phyloP scores from a whole-genome alignment of 2,113 vertebrate genomes.

The Felis catus region F.catus_Fca126_mat1.0 CM031413.1:120464001-120464500 shows the following conservation, averaged over 20 bases:
- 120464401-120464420: neutral
- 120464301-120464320: neutral
- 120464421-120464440: neutral
- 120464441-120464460: neutral
- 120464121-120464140: neutral
- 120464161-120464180: neutral
- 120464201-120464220: neutral
- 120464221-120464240: neutral
- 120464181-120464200: neutral
- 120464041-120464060: neutral
- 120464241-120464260: neutral
- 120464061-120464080: accelerated
- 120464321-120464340: neutral
- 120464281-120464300: neutral
- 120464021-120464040: neutral
- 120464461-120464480: neutral
- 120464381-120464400: neutral
- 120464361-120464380: neutral
- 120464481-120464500: neutral
- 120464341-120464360: neutral
- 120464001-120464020: neutral
- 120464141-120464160: neutral
- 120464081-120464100: neutral
- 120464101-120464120: neutral
- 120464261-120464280: neutral